Conservation (phyloP, 2,797 vertebrate species). For the Lagocephalus sceleratus region DNA sequence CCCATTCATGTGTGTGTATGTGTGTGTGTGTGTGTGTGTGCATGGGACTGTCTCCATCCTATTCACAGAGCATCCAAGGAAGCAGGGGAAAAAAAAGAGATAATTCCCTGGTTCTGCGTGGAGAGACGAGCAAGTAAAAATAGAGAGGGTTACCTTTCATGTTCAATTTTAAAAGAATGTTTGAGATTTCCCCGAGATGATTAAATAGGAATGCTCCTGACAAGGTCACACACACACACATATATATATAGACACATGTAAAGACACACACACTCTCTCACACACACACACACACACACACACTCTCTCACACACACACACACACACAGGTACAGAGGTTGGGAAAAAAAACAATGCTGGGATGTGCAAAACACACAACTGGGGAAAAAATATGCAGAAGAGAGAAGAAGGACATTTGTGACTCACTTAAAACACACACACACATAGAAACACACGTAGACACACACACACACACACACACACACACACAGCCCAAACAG, state of each 20-base stretch:
- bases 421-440: too few relatives aligned
- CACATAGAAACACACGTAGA: too few relatives aligned
- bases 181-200: slow-evolving; percentile 72
- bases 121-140: slow-evolving; percentile 60
- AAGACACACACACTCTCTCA: too few relatives aligned
- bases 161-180: slow-evolving; percentile 71
- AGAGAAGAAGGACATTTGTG: background rate
- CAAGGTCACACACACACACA: slow-evolving; percentile 59
- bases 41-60: slow-evolving; percentile 44
- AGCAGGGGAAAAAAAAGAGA: slow-evolving; percentile 37
- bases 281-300: slow-evolving; percentile 39
- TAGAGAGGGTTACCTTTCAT: slow-evolving; percentile 75
- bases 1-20: slow-evolving; percentile 21
- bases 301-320: slow-evolving; percentile 22
- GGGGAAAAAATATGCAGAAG: slow-evolving; percentile 20
- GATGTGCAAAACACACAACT: slow-evolving; percentile 33
- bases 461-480: too few relatives aligned
- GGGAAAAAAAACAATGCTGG: slow-evolving; percentile 47
- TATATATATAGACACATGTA: slow-evolving; percentile 27
- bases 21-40: slow-evolving; percentile 12
- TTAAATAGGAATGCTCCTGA: slow-evolving; percentile 65
- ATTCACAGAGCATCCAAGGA: slow-evolving; percentile 43
- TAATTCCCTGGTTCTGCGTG: slow-evolving; percentile 64
- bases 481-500: too few relatives aligned
- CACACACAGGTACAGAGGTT: slow-evolving; percentile 2